These are phyloP conservation scores for Opisthograptis luteolata DNA, from an alignment of 2,888 invertebrate species.

Conservation along the genomic window DNA sequence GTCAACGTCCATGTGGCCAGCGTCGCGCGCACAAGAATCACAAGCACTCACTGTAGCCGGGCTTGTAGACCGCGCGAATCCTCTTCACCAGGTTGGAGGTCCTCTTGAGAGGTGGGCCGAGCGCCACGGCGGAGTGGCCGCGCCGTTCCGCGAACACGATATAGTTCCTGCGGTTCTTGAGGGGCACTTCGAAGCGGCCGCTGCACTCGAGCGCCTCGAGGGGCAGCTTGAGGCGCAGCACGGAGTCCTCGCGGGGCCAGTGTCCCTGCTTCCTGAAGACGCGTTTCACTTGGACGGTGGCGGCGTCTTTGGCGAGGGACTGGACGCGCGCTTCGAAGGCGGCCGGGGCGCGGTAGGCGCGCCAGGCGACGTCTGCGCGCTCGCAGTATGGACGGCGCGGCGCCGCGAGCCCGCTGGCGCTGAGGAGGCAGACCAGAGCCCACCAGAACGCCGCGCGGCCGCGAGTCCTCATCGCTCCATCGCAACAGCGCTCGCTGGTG, in stretches of 20 bases:
- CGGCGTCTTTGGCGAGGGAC: conserved; percentile 71
- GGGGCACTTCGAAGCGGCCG: conserved; percentile 77
- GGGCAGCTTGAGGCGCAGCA: conserved; percentile 68
- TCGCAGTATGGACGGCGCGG: conserved; percentile 79
- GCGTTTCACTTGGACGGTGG: conserved; percentile 73
- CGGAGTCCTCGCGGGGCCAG: conserved; percentile 73
- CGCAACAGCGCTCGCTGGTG: conserved; percentile 62
- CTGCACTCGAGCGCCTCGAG: conserved; percentile 65
- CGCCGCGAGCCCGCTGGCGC: conserved; percentile 60
- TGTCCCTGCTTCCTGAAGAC: conserved; percentile 71
- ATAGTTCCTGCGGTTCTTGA: conserved; percentile 74
- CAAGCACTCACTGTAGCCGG: conserved; percentile 79
- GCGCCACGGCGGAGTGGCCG: conserved; percentile 74
- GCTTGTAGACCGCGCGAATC: conserved; percentile 79
- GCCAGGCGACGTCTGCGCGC: conserved; percentile 82
- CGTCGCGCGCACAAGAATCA: conserved; percentile 29
- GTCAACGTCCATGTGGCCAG: conserved; percentile 52
- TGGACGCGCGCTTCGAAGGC: conserved; percentile 80
- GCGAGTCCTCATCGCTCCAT: conserved; percentile 81
- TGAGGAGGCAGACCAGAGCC: conserved; percentile 71
- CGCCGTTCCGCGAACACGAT: conserved; percentile 79
- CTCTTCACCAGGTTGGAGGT: conserved; percentile 72
- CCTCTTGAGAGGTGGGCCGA: conserved; percentile 76
- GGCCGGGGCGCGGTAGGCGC: conserved; percentile 79
- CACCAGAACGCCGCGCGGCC: conserved; percentile 80